These are phyloP conservation scores for Aplodontia rufa DNA, from an alignment of 2,113 vertebrate species.

Conservation along the genomic window DNA sequence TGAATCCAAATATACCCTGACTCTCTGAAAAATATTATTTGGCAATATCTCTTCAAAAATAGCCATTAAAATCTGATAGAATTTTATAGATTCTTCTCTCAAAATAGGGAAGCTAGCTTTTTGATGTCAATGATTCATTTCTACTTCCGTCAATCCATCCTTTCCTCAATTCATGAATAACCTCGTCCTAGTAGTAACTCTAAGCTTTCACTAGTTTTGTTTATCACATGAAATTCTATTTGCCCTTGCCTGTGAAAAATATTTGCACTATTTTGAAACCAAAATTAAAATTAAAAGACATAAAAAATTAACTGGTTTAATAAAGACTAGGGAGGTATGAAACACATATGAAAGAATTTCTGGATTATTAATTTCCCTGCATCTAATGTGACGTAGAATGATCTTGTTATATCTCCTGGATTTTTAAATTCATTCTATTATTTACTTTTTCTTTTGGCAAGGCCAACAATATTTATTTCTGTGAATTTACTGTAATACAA, in stretches of 20 bases:
- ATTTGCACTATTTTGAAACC: neutral
- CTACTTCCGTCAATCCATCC: neutral
- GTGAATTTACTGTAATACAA: neutral
- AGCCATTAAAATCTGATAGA: neutral
- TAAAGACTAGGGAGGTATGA: neutral
- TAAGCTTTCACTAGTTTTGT: neutral
- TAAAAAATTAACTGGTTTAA: neutral
- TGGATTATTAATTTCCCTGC: neutral
- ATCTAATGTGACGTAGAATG: neutral
- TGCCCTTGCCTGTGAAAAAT: slow-evolving; percentile 8
- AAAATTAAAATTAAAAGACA: slow-evolving; percentile 1
- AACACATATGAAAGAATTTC: neutral
- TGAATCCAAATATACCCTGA: neutral
- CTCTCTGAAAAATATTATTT: neutral
- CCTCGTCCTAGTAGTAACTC: neutral
- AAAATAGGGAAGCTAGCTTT: neutral
- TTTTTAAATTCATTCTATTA: slow-evolving; percentile 51
- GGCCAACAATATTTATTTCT: slow-evolving; percentile 48
- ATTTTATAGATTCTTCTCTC: neutral
- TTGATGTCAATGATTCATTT: neutral
- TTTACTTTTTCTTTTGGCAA: slow-evolving; percentile 58
- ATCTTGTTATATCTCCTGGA: neutral
- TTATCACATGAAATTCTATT: neutral
- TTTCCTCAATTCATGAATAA: neutral
- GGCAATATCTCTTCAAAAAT: neutral